Percentiles rank a stretch among this genome's conserved stretches.
Evolutionary conservation across 2,797 vertebrate genomes (phyloP).

Genomic region (Salarias fasciatus): DNA sequence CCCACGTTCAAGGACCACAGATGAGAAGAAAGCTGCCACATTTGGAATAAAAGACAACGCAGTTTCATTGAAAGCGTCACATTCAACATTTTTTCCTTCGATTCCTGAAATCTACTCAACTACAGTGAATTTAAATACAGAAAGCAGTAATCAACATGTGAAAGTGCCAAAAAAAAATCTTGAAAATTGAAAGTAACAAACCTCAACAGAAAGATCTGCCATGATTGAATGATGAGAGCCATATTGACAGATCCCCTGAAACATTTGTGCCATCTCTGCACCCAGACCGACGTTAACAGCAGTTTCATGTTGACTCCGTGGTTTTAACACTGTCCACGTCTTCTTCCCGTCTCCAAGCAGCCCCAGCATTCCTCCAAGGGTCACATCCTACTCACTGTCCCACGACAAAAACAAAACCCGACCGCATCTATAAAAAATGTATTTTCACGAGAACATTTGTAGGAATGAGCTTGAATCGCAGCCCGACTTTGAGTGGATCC

Average conservation of each 20-base stretch:
- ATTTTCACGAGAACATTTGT: constrained; percentile 76
- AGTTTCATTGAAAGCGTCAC: too few relatives aligned
- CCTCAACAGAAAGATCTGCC: constrained; percentile 37
- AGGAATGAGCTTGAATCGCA: constrained; percentile 73
- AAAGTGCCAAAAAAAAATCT: too few relatives aligned
- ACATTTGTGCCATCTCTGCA: constrained; percentile 54
- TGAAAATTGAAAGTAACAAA: constrained; percentile 27
- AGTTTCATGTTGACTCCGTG: constrained; percentile 58
- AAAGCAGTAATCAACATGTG: too few relatives aligned
- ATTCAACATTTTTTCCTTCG: too few relatives aligned
- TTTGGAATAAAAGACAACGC: too few relatives aligned
- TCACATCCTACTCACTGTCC: constrained; percentile 77
- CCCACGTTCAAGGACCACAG: too few relatives aligned
- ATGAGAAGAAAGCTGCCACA: too few relatives aligned
- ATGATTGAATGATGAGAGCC: constrained; percentile 32
- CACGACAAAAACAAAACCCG: constrained; percentile 76
- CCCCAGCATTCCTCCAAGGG: constrained; percentile 76
- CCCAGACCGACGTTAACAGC: constrained; percentile 36
- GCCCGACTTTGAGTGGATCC: constrained; percentile 64
- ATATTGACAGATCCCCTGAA: constrained; percentile 44
- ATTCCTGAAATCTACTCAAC: too few relatives aligned
- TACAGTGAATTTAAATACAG: too few relatives aligned
- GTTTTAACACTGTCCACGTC: constrained; percentile 62
- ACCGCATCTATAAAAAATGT: constrained; percentile 79
- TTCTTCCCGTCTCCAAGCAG: constrained; percentile 58